These are phyloP conservation scores for Chaenodraco wilsoni DNA, from an alignment of 2,797 vertebrate species.

Conservation along the genomic window DNA sequence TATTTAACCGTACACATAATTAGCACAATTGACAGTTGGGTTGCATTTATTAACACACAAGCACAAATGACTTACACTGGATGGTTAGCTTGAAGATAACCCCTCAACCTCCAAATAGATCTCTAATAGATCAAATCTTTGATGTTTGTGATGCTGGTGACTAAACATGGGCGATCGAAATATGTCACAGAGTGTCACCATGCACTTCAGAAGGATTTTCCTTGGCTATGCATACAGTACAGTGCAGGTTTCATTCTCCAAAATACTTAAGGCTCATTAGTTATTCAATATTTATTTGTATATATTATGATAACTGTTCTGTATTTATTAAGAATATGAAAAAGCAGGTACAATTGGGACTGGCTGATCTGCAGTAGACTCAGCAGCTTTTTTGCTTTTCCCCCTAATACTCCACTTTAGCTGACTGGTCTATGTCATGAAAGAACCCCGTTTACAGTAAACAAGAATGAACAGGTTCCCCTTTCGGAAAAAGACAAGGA, in stretches of 20 bases:
- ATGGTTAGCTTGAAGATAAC: constrained; percentile 1
- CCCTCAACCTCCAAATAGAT: constrained; percentile 28
- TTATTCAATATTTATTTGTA: not conserved
- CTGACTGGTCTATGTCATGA: constrained; percentile 4
- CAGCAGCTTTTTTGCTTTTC: not conserved
- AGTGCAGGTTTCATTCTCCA: too few species aligned
- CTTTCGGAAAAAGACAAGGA: not conserved
- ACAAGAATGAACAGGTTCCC: not conserved
- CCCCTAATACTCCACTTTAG: too few species aligned
- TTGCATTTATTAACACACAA: not conserved
- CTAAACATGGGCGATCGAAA: constrained; percentile 20
- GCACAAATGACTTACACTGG: constrained; percentile 3
- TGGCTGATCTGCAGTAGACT: not conserved
- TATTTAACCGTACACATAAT: not conserved
- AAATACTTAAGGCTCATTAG: too few species aligned
- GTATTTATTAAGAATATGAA: not conserved
- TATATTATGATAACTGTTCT: not conserved
- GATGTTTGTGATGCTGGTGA: not conserved
- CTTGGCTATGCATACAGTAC: not conserved
- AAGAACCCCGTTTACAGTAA: constrained; percentile 53
- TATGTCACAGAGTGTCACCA: constrained; percentile 7
- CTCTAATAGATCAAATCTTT: constrained; percentile 23
- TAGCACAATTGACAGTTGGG: not conserved
- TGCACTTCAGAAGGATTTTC: not conserved
- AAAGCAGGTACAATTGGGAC: not conserved